Evolutionary conservation across 2,888 invertebrate species (phyloP), one percentile per base, ranked within the genome.

Genomic region (Cheiracanthium punctorium): DNA sequence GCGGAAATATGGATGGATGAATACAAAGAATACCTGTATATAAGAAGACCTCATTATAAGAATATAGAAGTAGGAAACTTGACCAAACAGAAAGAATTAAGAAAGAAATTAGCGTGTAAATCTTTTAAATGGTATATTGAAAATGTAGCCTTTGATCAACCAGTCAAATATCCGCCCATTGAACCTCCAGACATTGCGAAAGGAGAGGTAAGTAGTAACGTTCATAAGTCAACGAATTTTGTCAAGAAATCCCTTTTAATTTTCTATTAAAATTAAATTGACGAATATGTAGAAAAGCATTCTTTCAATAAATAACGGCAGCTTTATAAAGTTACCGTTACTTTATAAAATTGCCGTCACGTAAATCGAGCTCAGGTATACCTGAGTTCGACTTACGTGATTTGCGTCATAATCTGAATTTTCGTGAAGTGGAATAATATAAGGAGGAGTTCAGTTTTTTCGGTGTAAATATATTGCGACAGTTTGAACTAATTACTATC

Each of bases 1-100:
- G 98, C 98, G 0, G 97, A 97, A 90, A 98, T 98, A 1, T 99
- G 98, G 98, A 98, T 99, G 98, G 98, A 99, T 91, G 98, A 98
- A 90, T 98, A 97, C 91, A 96, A 96, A 0, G 93, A 97, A 89
- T 95, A 94, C 91, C 91, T 99, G 74, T 98, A 98, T 92, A 92
- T 93, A 88, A 93, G 97, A 0, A 93, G 96, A 43, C 96, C 97
- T 0, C 95, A 95, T 90, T 96, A 96, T 90, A 92, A 93, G 17
- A 91, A 91, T 0, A 93, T 97, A n/a, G 94, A 96, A 91, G 93
- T 96, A 0, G 98, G 98, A 0, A 95, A 98, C 92, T 91, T 98
- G 71, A 93, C 94, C 0, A 93, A 94, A 87, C 98, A 98, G 92
- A 94, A 93, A 84, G 95, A 94, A 0, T 92, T 98, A 20, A 92